Evolutionary conservation across 2,888 invertebrate genomes (phyloP).

Genomic region (Epirrita christyi): DNA sequence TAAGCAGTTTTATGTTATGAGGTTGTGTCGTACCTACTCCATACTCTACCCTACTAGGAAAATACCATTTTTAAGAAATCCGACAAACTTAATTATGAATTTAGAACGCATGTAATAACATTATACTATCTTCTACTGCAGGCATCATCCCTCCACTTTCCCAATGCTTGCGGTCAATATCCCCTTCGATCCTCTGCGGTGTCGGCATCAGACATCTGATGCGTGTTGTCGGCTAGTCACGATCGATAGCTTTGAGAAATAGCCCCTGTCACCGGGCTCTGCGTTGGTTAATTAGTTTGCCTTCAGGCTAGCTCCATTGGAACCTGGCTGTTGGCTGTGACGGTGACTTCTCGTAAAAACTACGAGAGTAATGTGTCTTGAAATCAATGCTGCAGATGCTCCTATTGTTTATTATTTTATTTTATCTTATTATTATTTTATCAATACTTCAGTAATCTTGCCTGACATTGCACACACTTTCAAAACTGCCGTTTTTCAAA

Average conservation of each 20-base stretch:
- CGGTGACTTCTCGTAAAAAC: neutral
- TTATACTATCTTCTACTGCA: neutral
- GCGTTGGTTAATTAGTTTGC: slow-evolving; percentile 29
- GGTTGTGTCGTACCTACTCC: too few relatives aligned
- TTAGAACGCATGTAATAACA: neutral
- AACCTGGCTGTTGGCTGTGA: slow-evolving; percentile 2
- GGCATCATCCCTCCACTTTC: neutral
- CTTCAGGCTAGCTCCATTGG: slow-evolving; percentile 9
- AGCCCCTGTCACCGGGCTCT: slow-evolving; percentile 24
- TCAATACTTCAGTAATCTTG: too few relatives aligned
- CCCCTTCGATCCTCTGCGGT: neutral
- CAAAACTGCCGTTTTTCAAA: too few relatives aligned
- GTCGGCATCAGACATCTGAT: slow-evolving; percentile 20
- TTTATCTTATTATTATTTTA: too few relatives aligned
- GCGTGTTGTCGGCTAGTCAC: slow-evolving; percentile 25
- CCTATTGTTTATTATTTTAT: too few relatives aligned
- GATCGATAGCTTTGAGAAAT: slow-evolving; percentile 37
- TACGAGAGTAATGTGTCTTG: neutral
- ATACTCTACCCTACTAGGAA: too few relatives aligned
- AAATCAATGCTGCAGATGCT: neutral
- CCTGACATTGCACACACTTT: too few relatives aligned
- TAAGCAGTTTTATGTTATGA: too few relatives aligned
- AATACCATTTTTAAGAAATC: too few relatives aligned
- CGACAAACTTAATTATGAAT: too few relatives aligned
- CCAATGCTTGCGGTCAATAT: neutral